Base-by-base conservation (phyloP, 1,140 invertebrate genomes). In the Ctenoplectra terminalis region DNA sequence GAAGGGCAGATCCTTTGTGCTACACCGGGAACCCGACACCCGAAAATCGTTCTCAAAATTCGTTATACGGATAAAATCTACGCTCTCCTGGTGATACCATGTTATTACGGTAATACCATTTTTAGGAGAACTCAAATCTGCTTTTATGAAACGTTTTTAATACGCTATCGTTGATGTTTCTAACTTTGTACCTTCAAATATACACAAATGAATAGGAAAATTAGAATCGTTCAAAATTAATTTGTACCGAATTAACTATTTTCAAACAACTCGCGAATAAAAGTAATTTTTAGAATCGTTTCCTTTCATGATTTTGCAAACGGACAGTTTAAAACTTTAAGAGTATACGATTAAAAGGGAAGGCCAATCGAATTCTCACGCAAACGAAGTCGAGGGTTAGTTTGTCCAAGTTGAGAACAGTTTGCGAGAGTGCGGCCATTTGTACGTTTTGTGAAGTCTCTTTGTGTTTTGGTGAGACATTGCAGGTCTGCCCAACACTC, bases 31-130 rank as follows among this genome's bases (percentile, higher is more conserved):
- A 93, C 90, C 88, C 90, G 92, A 94, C 87, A 93, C 91, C 91
- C 88, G 77, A 92, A 92, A 93, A 93, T 92, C 86, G 92, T 93
- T 93, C 92, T 93, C 91, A 92, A 93, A 92, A 93, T 90, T 87
- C 89, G 81, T 80, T 66, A 72, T 61, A 46, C 58, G 43, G 76
- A 46, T 31, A 81, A 78, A 80, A 61, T 43, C 77, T 17, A 48
- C 40, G 8, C 50, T 40, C n/a, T 17, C 1, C 1, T 31, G 13
- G 43, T 26, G n/a, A 43, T 31, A 52, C 40, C n/a, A 2, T 29
- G 17, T 52, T 50, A 52, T 37, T 60, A 43, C 29, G 7, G 1
- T 48, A n/a, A 64, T 66, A n/a, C 23, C 58, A 43, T 37, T 40
- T 60, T 34, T 15, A n/a, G 7, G 13, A 37, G 26, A 75, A 40